Percentiles rank a stretch among this genome's conserved stretches.
Evolutionary conservation across 2,797 vertebrate species (phyloP).

Genomic region (Paramormyrops hopkinsi): DNA sequence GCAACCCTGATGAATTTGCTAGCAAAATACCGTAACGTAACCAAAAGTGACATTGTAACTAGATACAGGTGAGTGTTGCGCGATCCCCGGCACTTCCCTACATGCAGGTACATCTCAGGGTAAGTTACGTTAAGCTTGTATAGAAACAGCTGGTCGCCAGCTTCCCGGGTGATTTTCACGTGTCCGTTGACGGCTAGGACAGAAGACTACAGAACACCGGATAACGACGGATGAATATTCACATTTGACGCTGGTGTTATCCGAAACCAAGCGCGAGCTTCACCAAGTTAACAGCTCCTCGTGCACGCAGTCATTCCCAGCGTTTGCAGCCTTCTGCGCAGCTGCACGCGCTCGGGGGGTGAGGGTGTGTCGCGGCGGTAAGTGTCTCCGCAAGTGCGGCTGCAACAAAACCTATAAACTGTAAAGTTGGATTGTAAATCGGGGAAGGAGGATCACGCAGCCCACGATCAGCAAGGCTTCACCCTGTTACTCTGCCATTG

Average conservation of each 20-base stretch:
- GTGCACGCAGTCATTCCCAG: background rate
- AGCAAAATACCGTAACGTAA: background rate
- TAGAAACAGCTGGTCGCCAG: background rate
- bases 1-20: background rate
- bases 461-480: background rate
- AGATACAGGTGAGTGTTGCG: background rate
- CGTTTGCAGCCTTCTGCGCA: constrained; percentile 13
- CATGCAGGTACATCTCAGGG: background rate
- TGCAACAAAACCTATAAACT: background rate
- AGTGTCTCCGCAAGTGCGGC: background rate
- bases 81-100: background rate
- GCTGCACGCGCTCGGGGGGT: background rate
- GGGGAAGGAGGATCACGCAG: background rate
- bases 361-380: background rate
- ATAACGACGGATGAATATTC: background rate
- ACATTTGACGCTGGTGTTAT: background rate
- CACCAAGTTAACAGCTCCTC: background rate
- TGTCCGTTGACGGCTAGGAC: no score
- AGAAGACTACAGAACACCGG: background rate
- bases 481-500: background rate
- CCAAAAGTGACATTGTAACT: background rate
- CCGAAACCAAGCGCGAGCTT: background rate
- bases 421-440: background rate
- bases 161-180: background rate
- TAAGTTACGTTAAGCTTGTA: background rate